phyloP scores from a whole-genome alignment of 2,888 invertebrate genomes.

The Tortrix viridana region DNA sequence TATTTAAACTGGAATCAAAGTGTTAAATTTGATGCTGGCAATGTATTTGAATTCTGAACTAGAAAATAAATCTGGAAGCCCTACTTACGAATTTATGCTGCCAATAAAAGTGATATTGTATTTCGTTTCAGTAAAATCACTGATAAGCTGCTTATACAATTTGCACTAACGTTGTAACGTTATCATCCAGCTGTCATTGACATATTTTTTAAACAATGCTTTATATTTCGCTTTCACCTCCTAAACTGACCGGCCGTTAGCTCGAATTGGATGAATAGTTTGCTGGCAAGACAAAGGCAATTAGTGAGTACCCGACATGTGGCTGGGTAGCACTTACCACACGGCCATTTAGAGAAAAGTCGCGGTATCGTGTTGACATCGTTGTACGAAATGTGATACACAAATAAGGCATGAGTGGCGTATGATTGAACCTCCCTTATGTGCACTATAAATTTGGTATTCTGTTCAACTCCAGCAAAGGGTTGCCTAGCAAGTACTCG shows the following conservation, averaged over 20 bases:
- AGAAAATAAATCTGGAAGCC: no score
- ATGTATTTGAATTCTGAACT: no score
- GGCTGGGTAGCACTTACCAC: conserved; percentile 49
- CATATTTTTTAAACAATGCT: conserved; percentile 14
- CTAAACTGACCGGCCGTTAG: conserved; percentile 5
- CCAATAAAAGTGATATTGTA: no score
- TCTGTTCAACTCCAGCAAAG: conserved; percentile 8
- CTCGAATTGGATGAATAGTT: conserved; percentile 19
- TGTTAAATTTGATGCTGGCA: no score
- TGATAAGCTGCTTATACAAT: no score
- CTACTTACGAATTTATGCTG: no score
- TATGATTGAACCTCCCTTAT: conserved; percentile 8
- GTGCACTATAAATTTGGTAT: conserved; percentile 18
- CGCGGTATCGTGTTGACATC: conserved; percentile 3
- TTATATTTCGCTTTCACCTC: conserved; percentile 9
- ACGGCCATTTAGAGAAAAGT: conserved; percentile 16
- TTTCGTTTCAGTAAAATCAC: no score
- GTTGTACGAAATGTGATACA: conserved; percentile 18
- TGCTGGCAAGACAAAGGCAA: conserved; percentile 51
- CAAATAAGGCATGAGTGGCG: conserved; percentile 14
- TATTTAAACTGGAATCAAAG: no score
- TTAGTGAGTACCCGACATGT: conserved; percentile 52
- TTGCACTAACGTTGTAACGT: no score
- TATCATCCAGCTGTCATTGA: conserved; percentile 10
- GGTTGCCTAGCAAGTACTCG: conserved; percentile 16